Evolutionary conservation across 2,113 vertebrate species (phyloP), one percentile per base, ranked within the genome.

Genomic region (Megaptera novaeangliae): DNA sequence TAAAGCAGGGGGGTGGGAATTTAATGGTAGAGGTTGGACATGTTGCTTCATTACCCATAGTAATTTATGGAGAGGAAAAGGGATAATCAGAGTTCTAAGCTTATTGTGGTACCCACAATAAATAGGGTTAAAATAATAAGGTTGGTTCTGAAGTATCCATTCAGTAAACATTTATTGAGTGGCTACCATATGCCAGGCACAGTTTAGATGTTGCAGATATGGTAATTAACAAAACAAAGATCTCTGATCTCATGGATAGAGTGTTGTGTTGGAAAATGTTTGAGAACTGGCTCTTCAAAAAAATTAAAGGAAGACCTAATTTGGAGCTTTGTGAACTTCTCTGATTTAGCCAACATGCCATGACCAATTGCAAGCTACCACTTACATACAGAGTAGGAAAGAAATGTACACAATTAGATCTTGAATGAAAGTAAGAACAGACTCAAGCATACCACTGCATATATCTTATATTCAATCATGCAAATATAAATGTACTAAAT

Each of bases 11-110:
- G 11, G 2, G 3, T 6, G 23, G 21, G 8, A 66, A 68, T 36
- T 13, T 4, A 84, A 75, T 1, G 3, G 23, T 10, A 18, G 20
- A 8, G 1, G 3, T 12, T 15, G 27, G n/a, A 31, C 2, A 4
- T 3, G 1, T 14, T 3, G 0, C 15, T 63, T 92, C 21, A 57
- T 39, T 52, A 5, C 1, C 17, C 1, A 14, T 3, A 31, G 18
- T n/a, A 46, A 74, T 39, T 63, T 49, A 80, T 36, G 6, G 23
- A 74, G 5, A 92, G 78, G 15, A 52, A 59, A 52, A 8, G 44
- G 1, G 15, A 34, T 71, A 17, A 78, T 55, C 59, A 23, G 18
- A 66, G 34, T 66, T 17, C 3, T 39, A 9, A 25, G 6, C 29
- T 64, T 86, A 29, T 27, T 75, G 20, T 18, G 12, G 18, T 20